Base-by-base conservation (phyloP, 2,888 invertebrate species). In the Eupithecia vulgata region DNA sequence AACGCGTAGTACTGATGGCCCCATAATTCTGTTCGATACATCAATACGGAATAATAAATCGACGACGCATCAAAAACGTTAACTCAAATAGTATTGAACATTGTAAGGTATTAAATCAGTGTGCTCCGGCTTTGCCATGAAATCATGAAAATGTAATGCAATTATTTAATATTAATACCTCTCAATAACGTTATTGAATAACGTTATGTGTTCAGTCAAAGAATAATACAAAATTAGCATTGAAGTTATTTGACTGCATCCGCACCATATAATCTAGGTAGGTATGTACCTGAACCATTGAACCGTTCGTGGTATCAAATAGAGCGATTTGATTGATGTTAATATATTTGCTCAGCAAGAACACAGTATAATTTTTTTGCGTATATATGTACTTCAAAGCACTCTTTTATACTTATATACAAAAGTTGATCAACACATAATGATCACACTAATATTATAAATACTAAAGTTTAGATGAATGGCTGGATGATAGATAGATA, bases 1-100 rank as follows among this genome's bases (percentile, higher is more conserved):
- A 74, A 74, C 76, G 66, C 72, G 72, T 75, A 37, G 67, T 68
- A 67, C 68, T 75, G 72, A 72, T 70, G 67, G 65, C 15, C 67
- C 74, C 74, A 79, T 78, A 73, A 78, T 74, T 78, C 67, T 73
- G 59, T 68, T 66, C 78, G 72, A 79, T 76, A 79, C 71, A 77
- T 76, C 75, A 76, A 77, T 76, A 73, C 52, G 61, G 75, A 64
- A 68, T 76, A 64, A 76, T 74, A 75, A 78, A 80, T 78, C 67
- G 76, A 67, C 35, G 72, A 67, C 59, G 73, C 73, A 77, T 78
- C 76, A 76, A 77, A 77, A 78, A 76, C 77, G 70, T 70, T 69
- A 76, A 76, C 70, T 70, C 73, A 68, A 73, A 73, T 59, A 70
- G 68, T 66, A 68, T n/a, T 66, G 69, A 73, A 76, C 71, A 75